Percentiles rank a stretch among this genome's conserved stretches.
Evolutionary conservation across 2,797 vertebrate species (phyloP).

Genomic region (Chelon auratus): DNA sequence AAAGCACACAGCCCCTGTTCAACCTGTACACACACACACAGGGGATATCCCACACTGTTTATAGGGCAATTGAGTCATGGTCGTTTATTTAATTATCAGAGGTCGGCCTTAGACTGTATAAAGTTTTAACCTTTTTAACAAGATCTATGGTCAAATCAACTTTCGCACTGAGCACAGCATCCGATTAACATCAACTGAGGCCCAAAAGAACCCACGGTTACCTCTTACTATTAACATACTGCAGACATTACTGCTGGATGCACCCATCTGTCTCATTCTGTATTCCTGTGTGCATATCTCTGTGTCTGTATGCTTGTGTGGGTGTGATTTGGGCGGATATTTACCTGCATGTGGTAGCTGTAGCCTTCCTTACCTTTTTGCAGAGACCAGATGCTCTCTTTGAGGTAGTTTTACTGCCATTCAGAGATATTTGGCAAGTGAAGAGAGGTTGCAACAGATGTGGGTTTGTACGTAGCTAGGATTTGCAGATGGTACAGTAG

Average conservation of each 20-base stretch:
- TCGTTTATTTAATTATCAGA: slow-evolving; percentile 35
- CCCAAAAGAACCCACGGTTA: not conserved
- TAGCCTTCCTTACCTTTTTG: slow-evolving; percentile 48
- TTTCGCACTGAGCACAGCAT: slow-evolving; percentile 15
- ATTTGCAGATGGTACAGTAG: slow-evolving; percentile 63
- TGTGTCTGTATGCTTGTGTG: slow-evolving; percentile 10
- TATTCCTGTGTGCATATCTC: slow-evolving; percentile 9
- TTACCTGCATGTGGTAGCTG: slow-evolving; percentile 37
- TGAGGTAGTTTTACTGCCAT: slow-evolving; percentile 65
- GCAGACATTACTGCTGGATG: not conserved
- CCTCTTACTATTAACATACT: not conserved
- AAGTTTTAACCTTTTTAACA: slow-evolving; percentile 34
- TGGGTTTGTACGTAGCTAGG: slow-evolving; percentile 41
- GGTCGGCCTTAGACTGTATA: slow-evolving; percentile 22
- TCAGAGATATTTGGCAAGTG: slow-evolving; percentile 66
- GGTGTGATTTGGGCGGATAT: slow-evolving; percentile 39
- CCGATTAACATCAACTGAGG: slow-evolving; percentile 14
- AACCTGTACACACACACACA: not conserved
- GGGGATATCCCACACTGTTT: slow-evolving; percentile 14
- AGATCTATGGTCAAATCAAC: slow-evolving; percentile 36
- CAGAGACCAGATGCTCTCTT: slow-evolving; percentile 66
- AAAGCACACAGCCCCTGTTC: not conserved
- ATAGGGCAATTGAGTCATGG: slow-evolving; percentile 11
- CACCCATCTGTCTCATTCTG: slow-evolving; percentile 23
- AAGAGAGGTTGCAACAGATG: slow-evolving; percentile 67